These are phyloP conservation scores for Eilema griseolum DNA, from an alignment of 2,888 invertebrate genomes.

Conservation along the genomic window DNA sequence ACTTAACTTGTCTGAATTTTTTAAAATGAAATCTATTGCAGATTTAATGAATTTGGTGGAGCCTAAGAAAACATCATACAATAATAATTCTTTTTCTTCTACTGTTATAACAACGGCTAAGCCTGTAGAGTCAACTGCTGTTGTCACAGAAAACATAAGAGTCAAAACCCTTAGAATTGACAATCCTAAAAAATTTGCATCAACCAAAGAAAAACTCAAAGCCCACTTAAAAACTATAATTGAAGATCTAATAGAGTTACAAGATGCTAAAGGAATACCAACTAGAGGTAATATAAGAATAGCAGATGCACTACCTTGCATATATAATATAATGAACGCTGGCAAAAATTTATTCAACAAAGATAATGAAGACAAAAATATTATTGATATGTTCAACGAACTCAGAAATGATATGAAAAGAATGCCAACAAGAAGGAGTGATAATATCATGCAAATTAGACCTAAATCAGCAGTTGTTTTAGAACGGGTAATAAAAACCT, in stretches of 20 bases:
- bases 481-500: constrained; percentile 71
- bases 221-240: constrained; percentile 73
- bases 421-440: constrained; percentile 57
- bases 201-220: constrained; percentile 72
- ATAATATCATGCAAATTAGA: constrained; percentile 39
- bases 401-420: constrained; percentile 63
- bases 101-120: not conserved
- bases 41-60: constrained; percentile 69
- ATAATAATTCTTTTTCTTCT: not conserved
- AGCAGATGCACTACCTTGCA: constrained; percentile 72
- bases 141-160: not conserved
- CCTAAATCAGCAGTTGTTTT: constrained; percentile 74
- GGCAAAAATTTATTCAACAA: constrained; percentile 35
- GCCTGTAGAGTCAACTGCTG: not conserved
- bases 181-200: constrained; percentile 43
- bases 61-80: constrained; percentile 14
- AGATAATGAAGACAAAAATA: constrained; percentile 46
- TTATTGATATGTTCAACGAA: constrained; percentile 63
- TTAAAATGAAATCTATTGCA: constrained; percentile 74
- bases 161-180: not conserved
- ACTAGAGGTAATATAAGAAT: constrained; percentile 61
- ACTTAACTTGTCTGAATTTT: constrained; percentile 74
- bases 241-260: constrained; percentile 73
- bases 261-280: constrained; percentile 60
- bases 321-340: constrained; percentile 69